Evolutionary conservation across 2,888 invertebrate species (phyloP).

Genomic region (Epinotia demarniana): DNA sequence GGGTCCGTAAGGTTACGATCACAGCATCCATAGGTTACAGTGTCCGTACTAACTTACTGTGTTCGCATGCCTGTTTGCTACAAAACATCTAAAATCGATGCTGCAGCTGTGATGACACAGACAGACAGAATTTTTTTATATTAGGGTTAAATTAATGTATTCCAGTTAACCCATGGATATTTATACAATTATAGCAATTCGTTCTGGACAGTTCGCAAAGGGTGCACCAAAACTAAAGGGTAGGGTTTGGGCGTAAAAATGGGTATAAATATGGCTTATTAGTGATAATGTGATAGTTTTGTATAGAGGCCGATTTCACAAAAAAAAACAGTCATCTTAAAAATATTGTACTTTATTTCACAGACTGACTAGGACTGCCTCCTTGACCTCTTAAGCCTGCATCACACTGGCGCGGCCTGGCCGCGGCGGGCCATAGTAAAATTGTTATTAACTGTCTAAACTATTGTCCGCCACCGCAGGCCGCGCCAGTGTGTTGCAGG

Average conservation of each 20-base stretch:
- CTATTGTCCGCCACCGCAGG: no score
- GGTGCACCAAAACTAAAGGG: background rate
- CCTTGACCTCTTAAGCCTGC: no score
- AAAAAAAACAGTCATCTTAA: background rate
- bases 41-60: background rate
- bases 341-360: no score
- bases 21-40: background rate
- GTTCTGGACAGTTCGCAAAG: constrained; percentile 49
- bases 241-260: constrained; percentile 9
- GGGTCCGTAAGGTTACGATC: no score
- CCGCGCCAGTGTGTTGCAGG: no score
- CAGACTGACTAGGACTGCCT: no score
- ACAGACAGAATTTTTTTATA: background rate
- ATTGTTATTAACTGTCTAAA: no score
- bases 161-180: constrained; percentile 37
- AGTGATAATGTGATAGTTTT: background rate
- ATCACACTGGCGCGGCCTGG: no score
- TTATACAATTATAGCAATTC: constrained; percentile 54
- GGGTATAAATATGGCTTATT: background rate
- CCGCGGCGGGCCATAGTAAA: no score
- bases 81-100: background rate
- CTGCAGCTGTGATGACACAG: constrained; percentile 20
- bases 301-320: background rate
- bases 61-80: background rate
- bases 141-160: constrained; percentile 12